Base-by-base conservation (phyloP, 1,140 invertebrate species). In the Probaryconus sp. region DNA sequence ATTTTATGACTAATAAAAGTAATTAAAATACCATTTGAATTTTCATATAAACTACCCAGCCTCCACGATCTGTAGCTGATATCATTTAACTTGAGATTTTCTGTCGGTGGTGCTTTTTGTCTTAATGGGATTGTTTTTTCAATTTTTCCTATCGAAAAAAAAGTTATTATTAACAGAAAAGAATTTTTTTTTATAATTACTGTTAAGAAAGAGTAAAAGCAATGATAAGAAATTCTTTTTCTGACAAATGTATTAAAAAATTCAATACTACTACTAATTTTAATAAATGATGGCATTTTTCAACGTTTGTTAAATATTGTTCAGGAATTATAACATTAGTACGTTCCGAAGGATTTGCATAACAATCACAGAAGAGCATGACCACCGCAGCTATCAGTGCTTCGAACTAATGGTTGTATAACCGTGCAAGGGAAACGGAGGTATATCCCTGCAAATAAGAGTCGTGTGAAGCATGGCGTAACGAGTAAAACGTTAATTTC, bases 11-110 rank as follows among this genome's bases (percentile, higher is more conserved):
- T 21, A 40, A 40, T 28, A 45, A n/a, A n/a, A n/a, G n/a, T n/a
- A n/a, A 47, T 37, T 40, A 35, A 20, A 42, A 17, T 82, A 81
- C 83, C 82, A 48, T 82, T 82, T 26, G 78, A 77, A 53, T 82
- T 83, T 58, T 86, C 84, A 30, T 88, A 88, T 2, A 88, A 65
- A 69, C 86, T 88, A 2, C 85, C 85, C 16, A 86, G 47, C 74
- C 86, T 78, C 86, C 86, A 88, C 10, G 86, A 88, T 70, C 85
- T 81, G 43, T 88, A 88, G 43, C 85, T 88, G 9, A 87, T 78
- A 24, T 87, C 85, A 30, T 78, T 82, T 9, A 85, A 67, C 51
- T 85, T 86, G 3, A 83, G 50, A 64, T 81, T 83, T 5, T 85
- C 84, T 20, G 83, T 84, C 0, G 47, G 24, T 35, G 78, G 65